Conservation (phyloP, 2,113 vertebrate genomes). For the Paradisaea rubra region DNA sequence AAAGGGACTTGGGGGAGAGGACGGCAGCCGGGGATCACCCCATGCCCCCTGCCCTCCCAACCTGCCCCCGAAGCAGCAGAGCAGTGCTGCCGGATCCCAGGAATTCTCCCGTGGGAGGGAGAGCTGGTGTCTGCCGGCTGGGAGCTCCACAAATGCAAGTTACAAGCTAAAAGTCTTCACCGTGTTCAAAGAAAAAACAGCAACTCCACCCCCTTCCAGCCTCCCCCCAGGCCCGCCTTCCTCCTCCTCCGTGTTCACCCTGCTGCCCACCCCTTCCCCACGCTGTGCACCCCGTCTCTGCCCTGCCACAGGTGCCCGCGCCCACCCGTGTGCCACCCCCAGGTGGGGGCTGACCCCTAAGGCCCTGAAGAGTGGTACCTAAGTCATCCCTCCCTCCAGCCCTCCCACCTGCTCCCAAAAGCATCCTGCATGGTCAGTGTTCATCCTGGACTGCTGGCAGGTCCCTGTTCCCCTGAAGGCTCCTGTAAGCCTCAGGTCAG, state of each 20-base stretch:
- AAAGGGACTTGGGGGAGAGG: neutral
- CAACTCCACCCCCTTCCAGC: slow-evolving; percentile 56
- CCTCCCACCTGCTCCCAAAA: neutral
- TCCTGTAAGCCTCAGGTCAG: neutral
- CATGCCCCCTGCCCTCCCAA: neutral
- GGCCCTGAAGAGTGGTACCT: neutral
- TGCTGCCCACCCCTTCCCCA: slow-evolving; percentile 12
- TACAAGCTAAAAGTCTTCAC: slow-evolving; percentile 50
- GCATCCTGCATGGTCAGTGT: neutral
- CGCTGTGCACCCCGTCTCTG: neutral
- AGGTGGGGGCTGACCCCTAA: neutral
- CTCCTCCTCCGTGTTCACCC: neutral
- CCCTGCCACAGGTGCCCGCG: neutral
- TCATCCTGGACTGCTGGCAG: neutral
- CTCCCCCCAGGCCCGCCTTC: slow-evolving; percentile 38
- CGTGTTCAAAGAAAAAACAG: slow-evolving; percentile 32
- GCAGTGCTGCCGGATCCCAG: accelerated
- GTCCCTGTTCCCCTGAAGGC: neutral
- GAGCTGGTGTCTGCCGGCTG: neutral
- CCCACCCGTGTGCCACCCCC: neutral
- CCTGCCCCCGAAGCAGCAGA: neutral
- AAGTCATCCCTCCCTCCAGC: neutral
- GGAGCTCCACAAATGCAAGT: slow-evolving; percentile 47
- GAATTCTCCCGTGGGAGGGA: neutral
- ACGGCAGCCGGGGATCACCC: neutral